Percentiles rank a stretch among this genome's conserved stretches.
These are phyloP conservation scores for Sporophila hypoxantha DNA, from an alignment of 2,113 vertebrate species.

Conservation along the genomic window DNA sequence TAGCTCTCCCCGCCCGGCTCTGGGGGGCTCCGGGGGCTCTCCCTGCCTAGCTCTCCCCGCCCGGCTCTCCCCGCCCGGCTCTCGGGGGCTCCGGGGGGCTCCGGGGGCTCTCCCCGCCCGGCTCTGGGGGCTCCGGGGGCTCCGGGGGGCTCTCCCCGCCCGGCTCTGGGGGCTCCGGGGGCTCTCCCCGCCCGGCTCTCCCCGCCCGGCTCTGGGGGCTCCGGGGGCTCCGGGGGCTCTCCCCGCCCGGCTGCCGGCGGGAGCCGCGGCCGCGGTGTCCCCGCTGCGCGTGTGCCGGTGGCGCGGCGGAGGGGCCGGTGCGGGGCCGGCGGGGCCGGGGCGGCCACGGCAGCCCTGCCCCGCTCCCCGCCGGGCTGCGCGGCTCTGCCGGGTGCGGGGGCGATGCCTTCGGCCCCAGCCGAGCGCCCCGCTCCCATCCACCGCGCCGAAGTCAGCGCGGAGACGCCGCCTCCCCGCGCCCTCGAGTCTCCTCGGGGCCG, in stretches of 20 bases:
- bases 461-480: neutral
- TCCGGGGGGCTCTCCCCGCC: neutral
- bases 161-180: neutral
- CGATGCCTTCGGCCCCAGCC: neutral
- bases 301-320: neutral
- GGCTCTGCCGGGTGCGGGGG: neutral
- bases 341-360: neutral
- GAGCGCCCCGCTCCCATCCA: fast-evolving
- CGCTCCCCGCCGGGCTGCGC: neutral
- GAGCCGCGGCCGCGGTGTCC: neutral
- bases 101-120: neutral
- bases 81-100: neutral
- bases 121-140: neutral
- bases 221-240: too few relatives aligned
- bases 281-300: neutral
- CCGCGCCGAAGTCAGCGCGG: neutral
- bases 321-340: neutral
- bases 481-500: neutral
- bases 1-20: neutral
- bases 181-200: too few relatives aligned
- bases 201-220: too few relatives aligned
- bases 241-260: too few relatives aligned
- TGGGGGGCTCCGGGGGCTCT: too few relatives aligned
- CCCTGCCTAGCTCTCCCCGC: too few relatives aligned
- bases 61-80: too few relatives aligned